Evolutionary conservation across 1,140 invertebrate genomes (phyloP), one percentile per base, ranked within the genome.

Genomic region (Trissolcus basalis): DNA sequence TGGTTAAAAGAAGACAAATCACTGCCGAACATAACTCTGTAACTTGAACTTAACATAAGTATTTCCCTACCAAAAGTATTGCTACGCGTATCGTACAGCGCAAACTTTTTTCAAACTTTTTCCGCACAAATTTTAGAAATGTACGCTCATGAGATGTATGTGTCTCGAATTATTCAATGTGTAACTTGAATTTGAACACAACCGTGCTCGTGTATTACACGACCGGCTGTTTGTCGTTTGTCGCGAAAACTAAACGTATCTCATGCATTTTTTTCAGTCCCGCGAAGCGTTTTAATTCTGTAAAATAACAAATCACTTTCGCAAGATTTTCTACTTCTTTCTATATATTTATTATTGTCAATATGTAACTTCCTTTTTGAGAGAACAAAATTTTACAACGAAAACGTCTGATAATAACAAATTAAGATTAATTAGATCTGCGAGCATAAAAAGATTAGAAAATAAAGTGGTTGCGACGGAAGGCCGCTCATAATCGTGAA

Each of bases 31-130:
- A 64, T 64, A 75, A 76, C 48, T 76, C 65, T 60, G 36, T 50
- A 76, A 55, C 49, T 65, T 55, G 4, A 65, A 70, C 65, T 65
- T 69, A 49, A 65, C 59, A 70, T 69, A 75, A 65, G 51, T 44
- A 54, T 64, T 54, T 59, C 56, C 33, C 48, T 45, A 48, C 16
- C 35, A 59, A 60, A 58, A 49, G 64, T 69, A 58, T 68, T 53
- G 58, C 53, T n/a, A 13, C 61, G 49, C 60, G 61, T 49, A 65
- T 65, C 60, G 56, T 50, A 15, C 59, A n/a, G n/a, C 56, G 6
- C 45, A 44, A 72, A 59, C 55, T 72, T 59, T 13, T 59, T 50
- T 39, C 56, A 0, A 67, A 64, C 59, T 64, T 64, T 32, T 61
- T 54, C 19, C 45, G 45, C 13, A 61, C 55, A 60, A 67, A 63